These are phyloP conservation scores for Drosophila ustulata DNA, from an alignment of 2,888 invertebrate genomes.

Conservation along the genomic window DNA sequence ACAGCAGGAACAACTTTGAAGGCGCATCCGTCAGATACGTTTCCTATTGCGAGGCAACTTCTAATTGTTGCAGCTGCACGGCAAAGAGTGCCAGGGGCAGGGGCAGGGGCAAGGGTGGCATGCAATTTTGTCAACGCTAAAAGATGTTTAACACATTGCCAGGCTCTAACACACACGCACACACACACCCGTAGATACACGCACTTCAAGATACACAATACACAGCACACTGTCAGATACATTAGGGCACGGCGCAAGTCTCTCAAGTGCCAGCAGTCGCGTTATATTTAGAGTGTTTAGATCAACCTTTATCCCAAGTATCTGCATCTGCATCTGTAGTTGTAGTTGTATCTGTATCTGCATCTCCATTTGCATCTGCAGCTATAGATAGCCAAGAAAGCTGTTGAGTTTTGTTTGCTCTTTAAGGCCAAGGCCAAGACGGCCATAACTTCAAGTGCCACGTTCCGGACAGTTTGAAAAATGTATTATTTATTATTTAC, in stretches of 20 bases:
- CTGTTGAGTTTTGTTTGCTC: slow-evolving; percentile 13
- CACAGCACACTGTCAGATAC: slow-evolving; percentile 38
- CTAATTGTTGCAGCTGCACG: slow-evolving; percentile 78
- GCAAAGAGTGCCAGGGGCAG: neutral
- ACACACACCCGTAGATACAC: slow-evolving; percentile 6
- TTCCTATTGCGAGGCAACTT: slow-evolving; percentile 61
- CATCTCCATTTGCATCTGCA: neutral
- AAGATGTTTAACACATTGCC: slow-evolving; percentile 82
- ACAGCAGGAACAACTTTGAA: slow-evolving; percentile 33
- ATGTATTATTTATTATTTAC: slow-evolving; percentile 55
- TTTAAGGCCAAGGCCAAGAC: slow-evolving; percentile 57
- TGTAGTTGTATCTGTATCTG: neutral
- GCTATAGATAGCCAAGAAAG: slow-evolving; percentile 4
- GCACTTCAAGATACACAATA: slow-evolving; percentile 7
- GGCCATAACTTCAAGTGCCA: slow-evolving; percentile 15
- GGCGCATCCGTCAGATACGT: slow-evolving; percentile 71
- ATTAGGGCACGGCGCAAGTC: slow-evolving; percentile 40
- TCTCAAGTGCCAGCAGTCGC: slow-evolving; percentile 38
- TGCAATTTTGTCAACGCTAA: slow-evolving; percentile 80
- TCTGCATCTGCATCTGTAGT: neutral
- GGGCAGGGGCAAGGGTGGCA: slow-evolving; percentile 25
- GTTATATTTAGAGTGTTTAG: slow-evolving; percentile 26
- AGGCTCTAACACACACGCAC: slow-evolving; percentile 9
- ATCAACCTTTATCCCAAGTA: slow-evolving; percentile 13
- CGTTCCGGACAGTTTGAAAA: slow-evolving; percentile 23